Conservation (phyloP, 2,113 vertebrate genomes). For the Sus scrofa region DNA sequence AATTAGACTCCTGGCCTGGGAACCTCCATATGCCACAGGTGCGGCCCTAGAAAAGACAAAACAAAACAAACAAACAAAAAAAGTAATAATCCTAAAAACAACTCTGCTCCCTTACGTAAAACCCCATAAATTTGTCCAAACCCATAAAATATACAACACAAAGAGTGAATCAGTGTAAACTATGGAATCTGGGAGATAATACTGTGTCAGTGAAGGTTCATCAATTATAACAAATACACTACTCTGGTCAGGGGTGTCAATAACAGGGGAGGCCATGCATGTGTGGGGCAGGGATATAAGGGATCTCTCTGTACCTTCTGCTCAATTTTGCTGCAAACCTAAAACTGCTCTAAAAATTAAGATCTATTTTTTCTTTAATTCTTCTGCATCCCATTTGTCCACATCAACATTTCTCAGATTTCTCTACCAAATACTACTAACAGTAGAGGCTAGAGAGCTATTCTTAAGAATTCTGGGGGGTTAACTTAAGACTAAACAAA, state of each 20-base stretch:
- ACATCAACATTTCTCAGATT: not conserved
- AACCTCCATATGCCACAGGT: no score
- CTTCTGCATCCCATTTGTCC: not conserved
- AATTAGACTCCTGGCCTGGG: no score
- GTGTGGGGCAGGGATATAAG: no score
- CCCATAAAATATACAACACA: not conserved
- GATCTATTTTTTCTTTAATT: not conserved
- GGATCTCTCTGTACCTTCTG: not conserved
- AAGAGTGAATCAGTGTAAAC: not conserved
- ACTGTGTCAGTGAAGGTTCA: not conserved
- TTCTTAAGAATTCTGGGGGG: not conserved
- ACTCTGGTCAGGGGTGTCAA: not conserved
- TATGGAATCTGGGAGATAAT: not conserved
- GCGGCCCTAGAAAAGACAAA: no score
- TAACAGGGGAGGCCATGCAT: no score
- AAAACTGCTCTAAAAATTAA: not conserved
- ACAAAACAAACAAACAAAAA: no score
- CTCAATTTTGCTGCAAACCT: not conserved
- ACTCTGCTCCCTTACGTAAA: not conserved
- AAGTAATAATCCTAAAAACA: not conserved
- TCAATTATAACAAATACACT: not conserved
- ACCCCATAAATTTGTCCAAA: not conserved
- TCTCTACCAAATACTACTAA: not conserved
- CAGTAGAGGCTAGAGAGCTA: not conserved
- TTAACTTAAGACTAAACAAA: not conserved